Evolutionary conservation across 1,140 invertebrate genomes (phyloP).

Genomic region (Rhagoletis zephyria): DNA sequence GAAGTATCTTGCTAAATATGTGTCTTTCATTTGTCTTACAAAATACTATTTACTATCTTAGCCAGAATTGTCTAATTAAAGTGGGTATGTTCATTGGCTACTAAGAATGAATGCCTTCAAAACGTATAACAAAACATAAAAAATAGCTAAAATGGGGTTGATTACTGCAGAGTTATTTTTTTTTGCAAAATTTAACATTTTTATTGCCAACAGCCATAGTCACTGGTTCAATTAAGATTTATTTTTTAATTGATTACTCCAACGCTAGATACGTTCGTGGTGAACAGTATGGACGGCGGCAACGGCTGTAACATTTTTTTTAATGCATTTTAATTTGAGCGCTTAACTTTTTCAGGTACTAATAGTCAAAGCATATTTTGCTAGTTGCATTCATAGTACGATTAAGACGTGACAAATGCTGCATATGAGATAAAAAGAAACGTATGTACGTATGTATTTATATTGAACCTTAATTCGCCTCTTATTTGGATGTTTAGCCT

Average conservation of each 20-base stretch:
- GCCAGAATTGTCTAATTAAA: no score
- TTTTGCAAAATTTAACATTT: no score
- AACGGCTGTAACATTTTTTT: background rate
- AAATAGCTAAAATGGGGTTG: no score
- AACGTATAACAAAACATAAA: no score
- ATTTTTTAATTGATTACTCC: background rate
- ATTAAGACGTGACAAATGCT: slow-evolving; percentile 22
- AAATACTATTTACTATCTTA: no score
- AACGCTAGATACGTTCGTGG: background rate
- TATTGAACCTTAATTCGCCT: background rate
- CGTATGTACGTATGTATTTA: background rate
- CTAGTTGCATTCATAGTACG: background rate
- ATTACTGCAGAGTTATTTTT: no score
- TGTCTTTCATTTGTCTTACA: no score
- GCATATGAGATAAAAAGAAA: background rate
- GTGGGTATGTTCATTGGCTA: no score
- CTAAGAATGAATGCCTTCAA: no score
- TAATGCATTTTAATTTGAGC: background rate
- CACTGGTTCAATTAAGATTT: slow-evolving; percentile 6
- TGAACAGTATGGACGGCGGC: background rate
- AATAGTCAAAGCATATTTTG: background rate
- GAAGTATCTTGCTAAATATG: no score
- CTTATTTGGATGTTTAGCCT: background rate
- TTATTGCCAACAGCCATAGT: background rate
- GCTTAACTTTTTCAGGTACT: background rate